Base-by-base conservation (phyloP, 2,888 invertebrate species). In the Drosophila bunnanda region DNA sequence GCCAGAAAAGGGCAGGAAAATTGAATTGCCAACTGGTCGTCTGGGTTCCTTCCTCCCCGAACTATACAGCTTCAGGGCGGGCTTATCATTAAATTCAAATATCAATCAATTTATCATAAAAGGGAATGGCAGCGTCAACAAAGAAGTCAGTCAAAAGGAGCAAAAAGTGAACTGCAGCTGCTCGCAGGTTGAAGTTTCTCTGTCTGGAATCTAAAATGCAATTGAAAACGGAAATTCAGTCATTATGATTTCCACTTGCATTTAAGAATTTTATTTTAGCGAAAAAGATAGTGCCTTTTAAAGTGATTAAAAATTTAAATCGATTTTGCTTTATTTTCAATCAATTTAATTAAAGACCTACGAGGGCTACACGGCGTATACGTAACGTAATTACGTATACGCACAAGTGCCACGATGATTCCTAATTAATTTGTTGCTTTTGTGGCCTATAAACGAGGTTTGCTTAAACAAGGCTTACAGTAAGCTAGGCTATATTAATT, bases 21-120 rank as follows among this genome's bases (percentile, higher is more conserved):
- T 87, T 87, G 84, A 85, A 87, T 85, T 87, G 77, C 48, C 75
- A 79, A 82, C 75, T 76, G 65, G 75, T 61, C 69, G 76, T 57
- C 59, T 74, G 79, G 56, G 17, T 13, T n/a, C 15, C 39, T 17
- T 17, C 53, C 62, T 34, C 46, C 28, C 38, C 69, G 1, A 56
- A 25, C 30, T n/a, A 15, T 4, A 7, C 50, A 17, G 52, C 38
- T 43, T 38, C 66, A 36, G 32, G 41, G 17, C n/a, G 41, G 30
- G 80, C 71, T 79, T 84, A 82, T 80, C 87, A 85, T 85, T 88
- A 88, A 86, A 86, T 82, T 87, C 86, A 75, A 84, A 86, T 86
- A 86, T 88, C 88, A 84, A 86, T 86, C 86, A 86, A 86, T 86
- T 86, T 86, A 85, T 85, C 86, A 85, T 86, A 85, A 82, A 74